phyloP scores from a whole-genome alignment of 2,113 vertebrate species.

The Ammodramus savannarum region DNA sequence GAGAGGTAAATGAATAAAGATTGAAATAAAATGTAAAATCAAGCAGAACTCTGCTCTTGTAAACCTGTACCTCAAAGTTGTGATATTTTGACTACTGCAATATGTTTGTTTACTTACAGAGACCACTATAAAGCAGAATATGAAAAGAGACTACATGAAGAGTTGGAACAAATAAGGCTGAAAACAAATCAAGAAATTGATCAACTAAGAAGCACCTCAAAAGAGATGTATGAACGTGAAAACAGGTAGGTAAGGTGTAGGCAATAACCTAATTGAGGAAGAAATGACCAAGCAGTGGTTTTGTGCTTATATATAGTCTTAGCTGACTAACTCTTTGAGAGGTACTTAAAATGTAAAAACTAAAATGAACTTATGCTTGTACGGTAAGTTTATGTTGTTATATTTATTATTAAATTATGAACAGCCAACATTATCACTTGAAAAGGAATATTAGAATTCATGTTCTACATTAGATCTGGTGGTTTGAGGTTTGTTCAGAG shows the following conservation, averaged over 20 bases:
- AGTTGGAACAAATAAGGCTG: slow-evolving; percentile 88
- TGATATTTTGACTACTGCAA: neutral
- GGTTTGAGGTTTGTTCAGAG: neutral
- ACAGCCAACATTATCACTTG: neutral
- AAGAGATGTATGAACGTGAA: slow-evolving; percentile 97
- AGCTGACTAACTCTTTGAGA: neutral
- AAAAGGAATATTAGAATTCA: neutral
- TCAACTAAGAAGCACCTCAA: slow-evolving; percentile 86
- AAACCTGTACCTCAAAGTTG: neutral
- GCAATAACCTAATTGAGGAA: neutral
- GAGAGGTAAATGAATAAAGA: neutral
- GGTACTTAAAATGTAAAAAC: neutral
- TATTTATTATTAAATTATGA: neutral
- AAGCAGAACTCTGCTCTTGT: neutral
- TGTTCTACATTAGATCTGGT: neutral
- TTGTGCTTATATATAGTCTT: neutral
- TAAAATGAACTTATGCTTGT: neutral
- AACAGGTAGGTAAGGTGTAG: slow-evolving; percentile 84
- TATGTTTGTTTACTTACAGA: slow-evolving; percentile 67
- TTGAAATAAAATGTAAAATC: neutral
- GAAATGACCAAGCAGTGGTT: neutral
- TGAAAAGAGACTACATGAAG: slow-evolving; percentile 86
- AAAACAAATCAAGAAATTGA: slow-evolving; percentile 95
- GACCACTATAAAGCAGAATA: slow-evolving; percentile 94
- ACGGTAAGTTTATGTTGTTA: neutral